Percentiles rank a stretch among this genome's conserved stretches.
Evolutionary conservation across 2,797 vertebrate genomes (phyloP).

Genomic region (Enteromius argenteus): DNA sequence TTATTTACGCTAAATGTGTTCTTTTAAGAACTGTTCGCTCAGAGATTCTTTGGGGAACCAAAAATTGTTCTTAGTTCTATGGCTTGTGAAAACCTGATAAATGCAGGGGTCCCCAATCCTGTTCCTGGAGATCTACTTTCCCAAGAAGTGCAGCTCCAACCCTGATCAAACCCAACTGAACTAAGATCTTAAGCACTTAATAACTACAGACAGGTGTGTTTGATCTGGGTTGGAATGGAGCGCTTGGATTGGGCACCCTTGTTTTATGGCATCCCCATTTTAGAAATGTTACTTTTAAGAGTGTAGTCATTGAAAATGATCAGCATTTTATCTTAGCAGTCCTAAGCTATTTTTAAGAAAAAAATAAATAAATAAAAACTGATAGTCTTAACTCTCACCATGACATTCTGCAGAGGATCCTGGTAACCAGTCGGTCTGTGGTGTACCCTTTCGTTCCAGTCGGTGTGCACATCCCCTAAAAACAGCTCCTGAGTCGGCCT

Average conservation of each 20-base stretch:
- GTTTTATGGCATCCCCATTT: neutral
- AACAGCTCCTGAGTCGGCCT: constrained; percentile 85
- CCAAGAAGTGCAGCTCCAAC: neutral
- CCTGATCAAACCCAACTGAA: neutral
- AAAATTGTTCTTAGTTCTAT: too few relatives aligned
- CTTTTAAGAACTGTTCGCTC: too few relatives aligned
- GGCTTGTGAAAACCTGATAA: too few relatives aligned
- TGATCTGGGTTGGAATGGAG: neutral
- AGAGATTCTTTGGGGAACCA: too few relatives aligned
- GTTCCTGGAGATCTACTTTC: neutral
- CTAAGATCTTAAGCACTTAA: neutral
- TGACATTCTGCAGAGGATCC: constrained; percentile 85
- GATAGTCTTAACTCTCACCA: constrained; percentile 79
- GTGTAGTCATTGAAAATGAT: neutral
- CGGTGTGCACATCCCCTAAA: constrained; percentile 89
- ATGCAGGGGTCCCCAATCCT: too few relatives aligned
- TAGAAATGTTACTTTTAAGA: neutral
- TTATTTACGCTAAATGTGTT: neutral
- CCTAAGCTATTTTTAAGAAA: neutral
- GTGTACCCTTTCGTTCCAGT: constrained; percentile 82
- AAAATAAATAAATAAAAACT: neutral
- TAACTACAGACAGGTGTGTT: neutral
- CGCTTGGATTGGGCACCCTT: neutral
- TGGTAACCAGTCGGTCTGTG: constrained; percentile 90
- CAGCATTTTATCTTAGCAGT: neutral